Evolutionary conservation across 2,888 invertebrate species (phyloP), one percentile per base, ranked within the genome.

Genomic region (Lepetodrilus schrolli): DNA sequence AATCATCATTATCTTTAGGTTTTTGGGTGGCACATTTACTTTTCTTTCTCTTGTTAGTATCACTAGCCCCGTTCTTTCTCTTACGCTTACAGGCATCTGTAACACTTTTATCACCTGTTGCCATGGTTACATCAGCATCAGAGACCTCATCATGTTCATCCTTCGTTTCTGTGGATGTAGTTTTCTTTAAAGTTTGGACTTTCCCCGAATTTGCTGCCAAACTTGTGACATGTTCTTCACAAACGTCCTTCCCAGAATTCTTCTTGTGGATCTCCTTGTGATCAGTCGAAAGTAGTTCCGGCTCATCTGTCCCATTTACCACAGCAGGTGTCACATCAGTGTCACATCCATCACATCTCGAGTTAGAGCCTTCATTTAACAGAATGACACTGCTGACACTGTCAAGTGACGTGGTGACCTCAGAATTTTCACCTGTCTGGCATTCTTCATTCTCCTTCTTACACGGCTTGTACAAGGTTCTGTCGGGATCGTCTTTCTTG

Each of bases 391-490:
- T 58, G 7, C 34, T 34, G 13, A 17, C n/a, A 47, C 65, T 66
- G 66, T 49, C 43, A 21, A 50, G 48, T 26, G 68, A 17, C 43
- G n/a, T 37, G 21, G 70, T 71, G 49, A 78, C 80, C 1, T 71
- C 26, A 65, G 80, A 79, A 50, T 74, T 79, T 34, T 78, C 66
- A 73, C 77, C 77, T 73, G 77, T 80, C 7, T 1, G 17, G 10
- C 7, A 43, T 10, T 10, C 17, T 7, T 7, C 7, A n/a, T 80
- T 43, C 43, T 43, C 43, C 10, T 5, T 13, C 43, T 43, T 43
- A 4, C 43, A 10, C 7, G 17, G 43, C 7, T 8, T 43, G n/a
- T 17, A 43, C 43, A n/a, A n/a, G n/a, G n/a, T n/a, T n/a, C n/a
- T n/a, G n/a, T n/a, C n/a, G n/a, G n/a, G n/a, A n/a, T n/a, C n/a